phyloP scores from a whole-genome alignment of 2,888 invertebrate species.

The Acleris holmiana region DNA sequence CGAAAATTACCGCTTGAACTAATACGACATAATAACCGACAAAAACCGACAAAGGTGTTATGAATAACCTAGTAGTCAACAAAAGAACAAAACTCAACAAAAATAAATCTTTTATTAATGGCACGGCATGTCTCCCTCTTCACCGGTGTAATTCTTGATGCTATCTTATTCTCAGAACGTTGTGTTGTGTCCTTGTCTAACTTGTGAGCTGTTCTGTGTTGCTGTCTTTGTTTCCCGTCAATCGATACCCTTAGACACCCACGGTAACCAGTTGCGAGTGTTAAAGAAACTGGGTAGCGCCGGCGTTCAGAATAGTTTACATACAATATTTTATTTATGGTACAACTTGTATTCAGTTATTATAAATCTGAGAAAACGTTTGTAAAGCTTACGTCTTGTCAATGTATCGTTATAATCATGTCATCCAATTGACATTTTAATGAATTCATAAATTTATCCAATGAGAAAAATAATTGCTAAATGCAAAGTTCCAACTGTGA shows the following conservation, averaged over 20 bases:
- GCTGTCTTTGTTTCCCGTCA: constrained; percentile 60
- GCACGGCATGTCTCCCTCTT: constrained; percentile 71
- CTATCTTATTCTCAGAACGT: constrained; percentile 81
- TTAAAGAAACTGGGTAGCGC: constrained; percentile 50
- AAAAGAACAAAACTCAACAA: constrained; percentile 52
- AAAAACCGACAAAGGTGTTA: constrained; percentile 80
- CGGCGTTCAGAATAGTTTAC: constrained; percentile 31
- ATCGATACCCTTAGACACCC: constrained; percentile 76
- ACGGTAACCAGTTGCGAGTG: constrained; percentile 64
- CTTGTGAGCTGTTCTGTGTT: constrained; percentile 35
- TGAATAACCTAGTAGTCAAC: constrained; percentile 76
- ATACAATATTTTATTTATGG: background rate
- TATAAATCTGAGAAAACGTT: too few species aligned
- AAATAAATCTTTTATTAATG: constrained; percentile 66
- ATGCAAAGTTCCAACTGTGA: too few species aligned
- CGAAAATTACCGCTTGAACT: constrained; percentile 54
- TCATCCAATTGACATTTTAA: too few species aligned
- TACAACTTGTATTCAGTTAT: too few species aligned
- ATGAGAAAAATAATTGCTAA: too few species aligned
- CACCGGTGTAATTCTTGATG: constrained; percentile 69
- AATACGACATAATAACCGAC: constrained; percentile 72
- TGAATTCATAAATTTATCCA: too few species aligned
- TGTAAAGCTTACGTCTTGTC: too few species aligned
- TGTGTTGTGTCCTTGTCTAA: constrained; percentile 50
- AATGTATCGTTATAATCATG: too few species aligned